Evolutionary conservation across 1,140 invertebrate species (phyloP).

Genomic region (Coenobita brevimanus): DNA sequence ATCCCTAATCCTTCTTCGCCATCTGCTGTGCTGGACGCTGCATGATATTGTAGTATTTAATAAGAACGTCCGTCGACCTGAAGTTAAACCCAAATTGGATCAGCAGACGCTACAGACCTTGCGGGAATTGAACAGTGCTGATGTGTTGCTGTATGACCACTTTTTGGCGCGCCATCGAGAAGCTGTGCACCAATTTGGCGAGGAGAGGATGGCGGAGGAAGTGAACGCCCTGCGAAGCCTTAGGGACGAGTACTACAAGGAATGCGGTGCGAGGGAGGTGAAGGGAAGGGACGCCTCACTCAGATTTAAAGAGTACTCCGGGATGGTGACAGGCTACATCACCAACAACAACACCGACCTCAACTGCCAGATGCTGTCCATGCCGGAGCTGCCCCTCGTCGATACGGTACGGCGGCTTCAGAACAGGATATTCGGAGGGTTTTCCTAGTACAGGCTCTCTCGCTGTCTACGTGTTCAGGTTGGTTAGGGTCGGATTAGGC

Average conservation of each 20-base stretch:
- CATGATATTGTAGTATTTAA: too few species aligned
- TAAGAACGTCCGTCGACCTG: too few species aligned
- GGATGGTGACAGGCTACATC: slow-evolving; percentile 20
- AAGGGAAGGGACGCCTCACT: slow-evolving; percentile 39
- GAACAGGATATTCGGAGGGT: not conserved
- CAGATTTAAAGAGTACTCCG: slow-evolving; percentile 51
- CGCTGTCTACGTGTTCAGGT: too few species aligned
- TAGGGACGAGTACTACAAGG: slow-evolving; percentile 39
- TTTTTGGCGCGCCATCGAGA: too few species aligned
- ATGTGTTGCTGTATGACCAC: too few species aligned
- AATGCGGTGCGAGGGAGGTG: slow-evolving; percentile 33
- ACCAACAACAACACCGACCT: slow-evolving; percentile 32
- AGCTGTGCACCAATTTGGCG: too few species aligned
- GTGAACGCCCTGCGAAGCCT: slow-evolving; percentile 19
- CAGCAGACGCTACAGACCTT: too few species aligned
- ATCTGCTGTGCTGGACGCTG: too few species aligned
- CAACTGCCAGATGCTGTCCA: slow-evolving; percentile 28
- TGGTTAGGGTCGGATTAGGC: too few species aligned
- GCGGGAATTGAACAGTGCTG: too few species aligned
- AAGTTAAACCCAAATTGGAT: too few species aligned
- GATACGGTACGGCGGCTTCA: slow-evolving; percentile 15
- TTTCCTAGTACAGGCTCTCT: not conserved
- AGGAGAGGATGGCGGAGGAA: slow-evolving; percentile 34
- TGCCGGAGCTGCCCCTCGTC: slow-evolving; percentile 34
- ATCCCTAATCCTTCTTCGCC: too few species aligned